Conservation (phyloP, 2,113 vertebrate species). For the Cyanocitta stelleri region DNA sequence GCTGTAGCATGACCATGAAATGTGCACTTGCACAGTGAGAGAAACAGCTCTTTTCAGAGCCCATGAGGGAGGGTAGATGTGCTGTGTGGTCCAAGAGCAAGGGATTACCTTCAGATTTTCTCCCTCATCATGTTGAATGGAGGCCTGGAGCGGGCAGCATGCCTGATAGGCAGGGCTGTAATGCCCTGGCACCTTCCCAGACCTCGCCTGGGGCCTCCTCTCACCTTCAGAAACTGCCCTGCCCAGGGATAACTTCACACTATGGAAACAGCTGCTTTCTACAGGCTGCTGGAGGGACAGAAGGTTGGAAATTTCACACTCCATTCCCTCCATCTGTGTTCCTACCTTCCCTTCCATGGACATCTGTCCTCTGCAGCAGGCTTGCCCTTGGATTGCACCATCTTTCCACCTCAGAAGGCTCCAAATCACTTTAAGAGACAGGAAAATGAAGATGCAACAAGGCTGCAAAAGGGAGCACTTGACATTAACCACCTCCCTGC, state of each 20-base stretch:
- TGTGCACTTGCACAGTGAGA: not conserved
- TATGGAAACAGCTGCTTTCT: slow-evolving; percentile 16
- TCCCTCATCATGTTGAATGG: not conserved
- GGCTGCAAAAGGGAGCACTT: not conserved
- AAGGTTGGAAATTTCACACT: not conserved
- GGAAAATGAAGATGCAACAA: not conserved
- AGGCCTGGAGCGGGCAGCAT: not conserved
- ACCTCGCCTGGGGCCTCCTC: not conserved
- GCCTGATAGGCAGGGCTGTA: not conserved
- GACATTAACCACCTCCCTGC: not conserved
- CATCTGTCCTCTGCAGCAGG: not conserved
- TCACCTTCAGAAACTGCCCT: not conserved
- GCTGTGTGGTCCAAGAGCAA: not conserved
- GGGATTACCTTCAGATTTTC: not conserved
- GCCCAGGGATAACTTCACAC: not conserved
- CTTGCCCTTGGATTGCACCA: not conserved
- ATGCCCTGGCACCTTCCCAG: not conserved
- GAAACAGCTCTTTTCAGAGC: not conserved
- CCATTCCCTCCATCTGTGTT: not conserved
- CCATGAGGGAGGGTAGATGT: not conserved
- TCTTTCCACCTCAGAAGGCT: not conserved
- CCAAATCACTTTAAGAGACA: not conserved
- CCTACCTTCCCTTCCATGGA: not conserved
- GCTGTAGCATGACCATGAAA: not conserved
- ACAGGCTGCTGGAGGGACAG: not conserved